Evolutionary conservation across 2,797 vertebrate species (phyloP), one percentile per base, ranked within the genome.

Genomic region (Tiaroga cobitis): DNA sequence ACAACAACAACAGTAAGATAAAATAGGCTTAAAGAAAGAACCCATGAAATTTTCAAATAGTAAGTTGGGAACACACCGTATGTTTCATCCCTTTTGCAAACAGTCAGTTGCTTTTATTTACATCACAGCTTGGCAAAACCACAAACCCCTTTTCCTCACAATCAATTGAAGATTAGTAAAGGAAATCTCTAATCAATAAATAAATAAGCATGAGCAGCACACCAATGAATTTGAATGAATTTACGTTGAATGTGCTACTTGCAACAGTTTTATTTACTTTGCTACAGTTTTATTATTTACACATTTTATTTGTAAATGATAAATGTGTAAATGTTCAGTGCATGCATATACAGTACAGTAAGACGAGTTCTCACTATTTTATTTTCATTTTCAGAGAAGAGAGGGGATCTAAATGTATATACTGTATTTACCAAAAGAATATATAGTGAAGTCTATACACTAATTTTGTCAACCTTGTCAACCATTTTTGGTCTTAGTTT

Each of bases 141-240:
- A 37, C 72, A 83, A 67, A 54, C 41, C 56, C 15, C 5, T 13
- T 65, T 65, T 19, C 21, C 26, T 74, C 59, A 65, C 72, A 76
- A 83, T 83, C 73, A 67, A 68, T 29, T 29, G 59, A 75, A 51
- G 59, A 59, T 54, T 67, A 65, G 10, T 24, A 54, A 67, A 51
- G 43, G 10, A 83, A 83, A 68, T 76, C 10, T 46, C 10, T 21
- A 54, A 68, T 49, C 10, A 67, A 83, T 76, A 37, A 76, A 82
- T 73, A 32, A 82, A 83, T 73, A 67, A 67, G 16, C 18, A 67
- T 76, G 24, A 39, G 59, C 43, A 16, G n/a, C 77, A 63, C 37
- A 65, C 59, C 18, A 32, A 21, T 18, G 9, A 29, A 43, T 63
- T 18, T 29, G 37, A 79, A 63, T 13, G 4, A 79, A 77, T 34